These are phyloP conservation scores for Sminthurinus aureus DNA, from an alignment of 2,888 invertebrate species.

Conservation along the genomic window DNA sequence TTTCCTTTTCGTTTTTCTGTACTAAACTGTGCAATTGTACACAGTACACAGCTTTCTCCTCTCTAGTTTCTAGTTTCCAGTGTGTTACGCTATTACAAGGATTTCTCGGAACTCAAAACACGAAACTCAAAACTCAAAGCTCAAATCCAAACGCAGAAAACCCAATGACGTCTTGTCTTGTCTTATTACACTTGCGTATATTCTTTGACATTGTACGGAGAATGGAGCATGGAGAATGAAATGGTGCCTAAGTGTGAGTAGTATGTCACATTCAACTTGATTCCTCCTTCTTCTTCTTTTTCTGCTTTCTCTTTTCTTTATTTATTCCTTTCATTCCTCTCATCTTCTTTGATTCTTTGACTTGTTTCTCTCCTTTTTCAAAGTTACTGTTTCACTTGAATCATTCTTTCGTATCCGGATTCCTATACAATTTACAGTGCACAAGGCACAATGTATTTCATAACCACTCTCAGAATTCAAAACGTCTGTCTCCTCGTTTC, in stretches of 20 bases:
- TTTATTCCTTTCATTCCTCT: background rate
- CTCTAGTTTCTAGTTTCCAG: background rate
- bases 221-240: no score
- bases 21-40: background rate
- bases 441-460: background rate
- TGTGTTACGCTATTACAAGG: background rate
- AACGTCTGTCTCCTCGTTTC: background rate
- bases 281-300: conserved; percentile 13
- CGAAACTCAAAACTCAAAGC: background rate
- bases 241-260: conserved; percentile 9
- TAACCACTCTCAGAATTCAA: background rate
- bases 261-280: conserved; percentile 22
- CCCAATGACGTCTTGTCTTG: background rate
- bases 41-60: background rate
- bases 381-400: conserved; percentile 24
- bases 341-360: conserved; percentile 4
- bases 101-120: background rate
- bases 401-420: background rate
- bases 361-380: conserved; percentile 9
- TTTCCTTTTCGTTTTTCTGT: conserved; percentile 12
- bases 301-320: background rate
- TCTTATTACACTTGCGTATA: conserved; percentile 23
- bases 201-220: conserved; percentile 16
- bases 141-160: background rate
- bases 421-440: no score